Evolutionary conservation across 37 sponge, comb jelly and placozoan genomes (phyloP).

Genomic region (Haliclona indistincta): DNA sequence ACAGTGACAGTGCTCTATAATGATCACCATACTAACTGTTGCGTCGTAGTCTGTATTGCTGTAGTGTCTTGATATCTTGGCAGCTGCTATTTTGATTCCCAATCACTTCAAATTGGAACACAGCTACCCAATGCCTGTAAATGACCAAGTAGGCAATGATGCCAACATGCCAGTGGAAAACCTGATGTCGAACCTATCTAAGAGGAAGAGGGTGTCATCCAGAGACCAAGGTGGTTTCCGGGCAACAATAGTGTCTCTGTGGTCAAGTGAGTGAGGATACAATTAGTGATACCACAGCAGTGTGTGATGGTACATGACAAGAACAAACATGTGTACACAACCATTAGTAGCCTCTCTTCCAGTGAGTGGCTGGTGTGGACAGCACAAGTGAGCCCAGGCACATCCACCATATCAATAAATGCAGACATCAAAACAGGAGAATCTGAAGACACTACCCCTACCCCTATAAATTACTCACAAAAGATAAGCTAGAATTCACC

Average conservation of each 20-base stretch:
- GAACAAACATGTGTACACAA: neutral
- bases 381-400: no score
- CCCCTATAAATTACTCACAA: no score
- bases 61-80: no score
- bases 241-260: constrained; percentile 46
- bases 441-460: no score
- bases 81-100: no score
- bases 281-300: neutral
- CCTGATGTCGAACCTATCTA: constrained; percentile 47
- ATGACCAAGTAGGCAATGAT: neutral
- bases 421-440: no score
- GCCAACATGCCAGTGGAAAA: neutral
- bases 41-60: no score
- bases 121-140: constrained; percentile 80
- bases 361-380: no score
- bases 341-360: neutral
- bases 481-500: no score
- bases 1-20: no score
- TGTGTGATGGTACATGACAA: constrained; percentile 1
- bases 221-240: constrained; percentile 87
- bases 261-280: neutral
- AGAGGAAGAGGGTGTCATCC: constrained; percentile 34
- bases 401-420: no score
- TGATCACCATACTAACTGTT: no score
- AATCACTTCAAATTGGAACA: constrained; percentile 49